Evolutionary conservation across 2,113 vertebrate genomes (phyloP).

Genomic region (Micromys minutus): DNA sequence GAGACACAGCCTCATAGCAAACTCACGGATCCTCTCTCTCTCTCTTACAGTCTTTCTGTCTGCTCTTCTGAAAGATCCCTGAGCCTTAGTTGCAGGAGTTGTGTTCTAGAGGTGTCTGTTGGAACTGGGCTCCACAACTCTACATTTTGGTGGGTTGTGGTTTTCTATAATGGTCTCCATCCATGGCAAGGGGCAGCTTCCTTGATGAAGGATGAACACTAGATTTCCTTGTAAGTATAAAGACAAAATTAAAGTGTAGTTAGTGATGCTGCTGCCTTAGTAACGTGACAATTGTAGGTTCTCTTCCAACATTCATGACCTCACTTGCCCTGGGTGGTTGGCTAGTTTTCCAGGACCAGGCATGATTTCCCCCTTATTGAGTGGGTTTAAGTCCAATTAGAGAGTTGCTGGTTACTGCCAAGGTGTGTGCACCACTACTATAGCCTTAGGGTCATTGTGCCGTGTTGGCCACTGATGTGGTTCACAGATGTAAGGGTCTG

Average conservation of each 20-base stretch:
- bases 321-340: neutral
- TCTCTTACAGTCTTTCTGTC: neutral
- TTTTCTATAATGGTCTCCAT: neutral
- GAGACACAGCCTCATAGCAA: neutral
- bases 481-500: neutral
- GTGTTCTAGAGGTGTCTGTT: neutral
- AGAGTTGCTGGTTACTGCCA: neutral
- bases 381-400: neutral
- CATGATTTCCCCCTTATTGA: neutral
- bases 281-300: neutral
- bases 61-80: neutral
- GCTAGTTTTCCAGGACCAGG: neutral
- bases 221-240: too few relatives aligned
- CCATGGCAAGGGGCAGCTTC: neutral
- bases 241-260: neutral
- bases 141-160: neutral
- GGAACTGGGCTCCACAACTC: neutral
- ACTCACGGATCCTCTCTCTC: neutral
- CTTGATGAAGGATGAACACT: neutral
- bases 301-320: neutral
- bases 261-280: neutral
- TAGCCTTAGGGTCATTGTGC: neutral
- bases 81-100: neutral
- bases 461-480: neutral
- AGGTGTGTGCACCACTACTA: neutral